Evolutionary conservation across 2,113 vertebrate species (phyloP), one percentile per base, ranked within the genome.

Genomic region (Aegithalos caudatus): DNA sequence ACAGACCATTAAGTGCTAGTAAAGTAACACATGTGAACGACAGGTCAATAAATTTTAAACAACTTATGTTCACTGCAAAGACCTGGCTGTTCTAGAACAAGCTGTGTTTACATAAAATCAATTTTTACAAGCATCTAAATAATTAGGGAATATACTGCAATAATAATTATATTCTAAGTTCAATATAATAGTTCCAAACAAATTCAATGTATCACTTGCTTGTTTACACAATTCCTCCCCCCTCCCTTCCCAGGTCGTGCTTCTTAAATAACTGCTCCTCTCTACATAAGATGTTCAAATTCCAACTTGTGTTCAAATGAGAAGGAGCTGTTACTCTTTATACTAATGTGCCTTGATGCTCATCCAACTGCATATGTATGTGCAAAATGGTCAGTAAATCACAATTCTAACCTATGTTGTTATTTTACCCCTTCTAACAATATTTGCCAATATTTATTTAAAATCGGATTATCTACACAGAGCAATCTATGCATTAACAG

Each of bases 1-100:
- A 98, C 98, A 98, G 97, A 98, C 97, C 97, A 97, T 98, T 98
- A 98, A 98, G 95, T 96, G 97, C 96, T 97, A 97, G 97, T 98
- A 98, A 98, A 98, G 97, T 98, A 97, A 97, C 97, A 98, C 97
- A 97, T 94, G 97, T 97, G 97, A 97, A 98, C 38, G 97, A 98
- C 97, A 98, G 97, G 97, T 98, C 98, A 98, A 98, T 98, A 98
- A 98, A 98, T 98, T 97, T 97, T 97, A 83, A 86, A 92, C 94
- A 98, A 97, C 97, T 97, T 96, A 97, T 60, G 92, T 84, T 97
- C 88, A 60, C 97, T 95, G 96, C 89, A 93, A 97, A 96, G 96
- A 95, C 88, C 90, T 85, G 94, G 86, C 97, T 96, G 92, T 53
- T 96, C 96, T 84, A 67, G 94, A 96, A 91, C 65, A 72, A 88